A percentile compares a stretch with the other conserved stretches of the same genome.
These are phyloP conservation scores for Baronia brevicornis DNA, from an alignment of 2,888 invertebrate genomes.

Conservation along the genomic window DNA sequence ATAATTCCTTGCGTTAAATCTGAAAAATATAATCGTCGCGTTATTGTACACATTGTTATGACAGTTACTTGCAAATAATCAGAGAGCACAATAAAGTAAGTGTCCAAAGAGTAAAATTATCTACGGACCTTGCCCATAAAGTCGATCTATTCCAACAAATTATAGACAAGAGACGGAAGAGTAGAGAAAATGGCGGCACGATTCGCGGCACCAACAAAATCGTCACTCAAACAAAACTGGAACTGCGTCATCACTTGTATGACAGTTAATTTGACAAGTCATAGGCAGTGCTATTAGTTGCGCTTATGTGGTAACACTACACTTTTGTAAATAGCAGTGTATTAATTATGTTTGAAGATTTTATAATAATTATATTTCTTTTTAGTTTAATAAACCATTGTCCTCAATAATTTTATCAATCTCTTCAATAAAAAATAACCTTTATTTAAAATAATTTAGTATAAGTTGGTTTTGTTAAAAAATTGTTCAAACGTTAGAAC, in stretches of 20 bases:
- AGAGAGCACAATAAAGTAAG: slow-evolving; percentile 48
- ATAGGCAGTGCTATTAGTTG: too few species aligned
- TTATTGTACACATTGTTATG: slow-evolving; percentile 52
- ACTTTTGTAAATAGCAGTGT: too few species aligned
- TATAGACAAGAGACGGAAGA: slow-evolving; percentile 66
- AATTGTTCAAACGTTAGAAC: too few species aligned
- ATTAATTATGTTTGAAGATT: too few species aligned
- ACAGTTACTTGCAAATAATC: slow-evolving; percentile 44
- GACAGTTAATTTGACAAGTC: slow-evolving; percentile 15
- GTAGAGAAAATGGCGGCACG: slow-evolving; percentile 52
- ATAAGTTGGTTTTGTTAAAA: too few species aligned
- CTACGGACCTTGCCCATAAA: slow-evolving; percentile 74
- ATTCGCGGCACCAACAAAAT: slow-evolving; percentile 19
- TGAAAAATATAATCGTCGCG: slow-evolving; percentile 46
- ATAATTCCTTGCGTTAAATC: slow-evolving; percentile 42
- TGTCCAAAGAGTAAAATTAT: slow-evolving; percentile 73
- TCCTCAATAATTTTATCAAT: too few species aligned
- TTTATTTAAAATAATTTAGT: too few species aligned
- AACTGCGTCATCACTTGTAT: slow-evolving; percentile 19
- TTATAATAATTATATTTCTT: too few species aligned
- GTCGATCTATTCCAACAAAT: slow-evolving; percentile 67
- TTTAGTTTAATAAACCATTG: too few species aligned
- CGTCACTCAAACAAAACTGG: slow-evolving; percentile 27
- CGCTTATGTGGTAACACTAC: too few species aligned
- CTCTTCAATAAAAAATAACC: too few species aligned